These are phyloP conservation scores for Pseudorhombus dupliciocellatus DNA, from an alignment of 2,113 vertebrate species.

Conservation along the genomic window DNA sequence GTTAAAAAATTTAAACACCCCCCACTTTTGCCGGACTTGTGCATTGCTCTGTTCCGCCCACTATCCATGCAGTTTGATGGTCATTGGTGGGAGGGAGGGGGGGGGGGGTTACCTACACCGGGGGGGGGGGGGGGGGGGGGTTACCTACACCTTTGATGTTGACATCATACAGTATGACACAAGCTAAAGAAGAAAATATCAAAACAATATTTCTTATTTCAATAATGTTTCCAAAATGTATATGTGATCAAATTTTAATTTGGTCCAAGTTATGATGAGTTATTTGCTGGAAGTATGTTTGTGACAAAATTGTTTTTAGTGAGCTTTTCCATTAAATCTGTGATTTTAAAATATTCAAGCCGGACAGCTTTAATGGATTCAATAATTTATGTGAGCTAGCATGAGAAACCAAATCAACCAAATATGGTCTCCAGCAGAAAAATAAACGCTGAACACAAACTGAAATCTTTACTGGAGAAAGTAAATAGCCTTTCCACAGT, in stretches of 20 bases:
- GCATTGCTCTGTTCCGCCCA: slow-evolving; percentile 38
- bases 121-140: background rate
- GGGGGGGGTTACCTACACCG: too few relatives aligned
- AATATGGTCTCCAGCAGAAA: background rate
- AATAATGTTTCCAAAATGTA: background rate
- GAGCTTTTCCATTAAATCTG: background rate
- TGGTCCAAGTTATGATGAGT: background rate
- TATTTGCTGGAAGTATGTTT: slow-evolving; percentile 6
- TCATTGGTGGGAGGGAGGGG: background rate
- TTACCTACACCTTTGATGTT: slow-evolving; percentile 12
- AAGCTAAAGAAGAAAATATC: background rate
- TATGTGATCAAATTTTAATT: background rate
- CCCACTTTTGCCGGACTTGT: slow-evolving; percentile 41
- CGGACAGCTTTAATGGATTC: slow-evolving; percentile 5
- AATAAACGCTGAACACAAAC: background rate
- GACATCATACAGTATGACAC: background rate
- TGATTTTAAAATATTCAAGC: slow-evolving; percentile 37
- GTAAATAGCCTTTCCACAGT: slow-evolving; percentile 33
- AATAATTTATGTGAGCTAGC: slow-evolving; percentile 34
- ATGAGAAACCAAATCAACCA: slow-evolving; percentile 35
- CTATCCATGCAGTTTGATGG: slow-evolving; percentile 23
- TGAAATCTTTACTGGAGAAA: slow-evolving; percentile 16
- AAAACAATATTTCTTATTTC: too few relatives aligned
- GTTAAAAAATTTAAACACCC: slow-evolving; percentile 73
- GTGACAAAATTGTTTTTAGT: background rate